Percentiles rank a stretch among this genome's conserved stretches.
phyloP scores from a whole-genome alignment of 2,113 vertebrate genomes.

The Ameiurus melas region DNA sequence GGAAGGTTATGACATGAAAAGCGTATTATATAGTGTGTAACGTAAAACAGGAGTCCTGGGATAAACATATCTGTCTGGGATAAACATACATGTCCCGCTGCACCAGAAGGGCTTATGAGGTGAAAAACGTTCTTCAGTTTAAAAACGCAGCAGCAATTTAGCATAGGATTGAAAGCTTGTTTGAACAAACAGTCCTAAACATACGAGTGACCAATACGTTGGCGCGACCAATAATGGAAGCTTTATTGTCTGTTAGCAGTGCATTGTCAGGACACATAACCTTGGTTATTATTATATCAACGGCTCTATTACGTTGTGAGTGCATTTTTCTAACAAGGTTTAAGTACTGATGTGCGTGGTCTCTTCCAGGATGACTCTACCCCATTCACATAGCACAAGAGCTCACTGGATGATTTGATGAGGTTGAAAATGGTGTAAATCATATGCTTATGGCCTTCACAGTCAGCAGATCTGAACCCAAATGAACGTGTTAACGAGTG shows the following conservation, averaged over 20 bases:
- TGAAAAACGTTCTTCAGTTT: not conserved
- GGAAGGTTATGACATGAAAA: conserved; percentile 5
- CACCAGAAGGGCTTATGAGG: not conserved
- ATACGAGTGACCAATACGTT: not conserved
- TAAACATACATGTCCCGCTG: not conserved
- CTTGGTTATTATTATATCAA: not conserved
- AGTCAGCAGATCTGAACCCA: not conserved
- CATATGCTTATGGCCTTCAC: not conserved
- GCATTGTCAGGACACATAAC: not conserved
- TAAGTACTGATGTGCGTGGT: not conserved
- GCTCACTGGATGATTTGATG: not conserved
- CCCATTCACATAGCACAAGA: not conserved
- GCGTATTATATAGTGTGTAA: not conserved
- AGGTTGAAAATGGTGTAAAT: not conserved
- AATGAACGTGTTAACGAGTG: not conserved
- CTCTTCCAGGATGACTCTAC: not conserved
- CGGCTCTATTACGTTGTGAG: not conserved
- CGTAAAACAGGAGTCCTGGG: not conserved
- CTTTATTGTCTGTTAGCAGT: not conserved
- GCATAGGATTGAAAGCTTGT: not conserved
- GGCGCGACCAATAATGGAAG: not conserved
- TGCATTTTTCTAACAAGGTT: not conserved
- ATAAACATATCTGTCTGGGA: not conserved
- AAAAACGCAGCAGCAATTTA: not conserved
- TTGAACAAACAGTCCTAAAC: not conserved